Evolutionary conservation across 2,797 vertebrate species (phyloP).

Genomic region (Synanceia verrucosa): DNA sequence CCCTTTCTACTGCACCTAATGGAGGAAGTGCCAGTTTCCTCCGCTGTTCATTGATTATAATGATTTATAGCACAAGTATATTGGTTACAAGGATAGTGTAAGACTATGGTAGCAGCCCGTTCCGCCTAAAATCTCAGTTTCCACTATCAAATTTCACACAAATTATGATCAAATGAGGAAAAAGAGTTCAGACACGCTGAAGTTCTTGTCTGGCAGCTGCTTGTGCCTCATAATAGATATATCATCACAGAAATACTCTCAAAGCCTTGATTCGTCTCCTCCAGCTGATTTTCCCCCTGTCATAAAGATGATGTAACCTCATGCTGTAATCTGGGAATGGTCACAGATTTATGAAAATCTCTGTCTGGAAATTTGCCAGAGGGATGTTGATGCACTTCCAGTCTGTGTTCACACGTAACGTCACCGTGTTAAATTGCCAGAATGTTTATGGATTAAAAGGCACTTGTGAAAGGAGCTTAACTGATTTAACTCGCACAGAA

Average conservation of each 20-base stretch:
- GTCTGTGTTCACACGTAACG: slow-evolving; percentile 4
- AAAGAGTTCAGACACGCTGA: too few relatives aligned
- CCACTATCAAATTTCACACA: too few relatives aligned
- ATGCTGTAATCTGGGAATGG: background rate
- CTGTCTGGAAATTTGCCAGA: slow-evolving; percentile 23
- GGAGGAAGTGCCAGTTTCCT: background rate
- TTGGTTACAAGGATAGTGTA: too few relatives aligned
- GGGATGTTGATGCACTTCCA: slow-evolving; percentile 1
- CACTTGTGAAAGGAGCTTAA: slow-evolving; percentile 45
- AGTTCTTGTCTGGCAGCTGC: too few relatives aligned
- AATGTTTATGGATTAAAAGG: slow-evolving; percentile 28
- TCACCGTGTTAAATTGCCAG: slow-evolving; percentile 10
- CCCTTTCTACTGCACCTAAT: background rate
- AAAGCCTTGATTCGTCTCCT: slow-evolving; percentile 43
- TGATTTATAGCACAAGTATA: too few relatives aligned
- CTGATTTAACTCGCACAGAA: slow-evolving; percentile 25
- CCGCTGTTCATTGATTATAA: background rate
- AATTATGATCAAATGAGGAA: too few relatives aligned
- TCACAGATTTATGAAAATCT: slow-evolving; percentile 39
- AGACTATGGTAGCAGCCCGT: too few relatives aligned
- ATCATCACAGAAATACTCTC: slow-evolving; percentile 34
- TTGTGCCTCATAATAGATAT: background rate
- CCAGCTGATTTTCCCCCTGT: background rate
- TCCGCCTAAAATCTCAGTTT: too few relatives aligned
- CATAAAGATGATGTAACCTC: slow-evolving; percentile 28